Conservation (phyloP, 2,888 invertebrate genomes). For the Drosophila greeni region DNA sequence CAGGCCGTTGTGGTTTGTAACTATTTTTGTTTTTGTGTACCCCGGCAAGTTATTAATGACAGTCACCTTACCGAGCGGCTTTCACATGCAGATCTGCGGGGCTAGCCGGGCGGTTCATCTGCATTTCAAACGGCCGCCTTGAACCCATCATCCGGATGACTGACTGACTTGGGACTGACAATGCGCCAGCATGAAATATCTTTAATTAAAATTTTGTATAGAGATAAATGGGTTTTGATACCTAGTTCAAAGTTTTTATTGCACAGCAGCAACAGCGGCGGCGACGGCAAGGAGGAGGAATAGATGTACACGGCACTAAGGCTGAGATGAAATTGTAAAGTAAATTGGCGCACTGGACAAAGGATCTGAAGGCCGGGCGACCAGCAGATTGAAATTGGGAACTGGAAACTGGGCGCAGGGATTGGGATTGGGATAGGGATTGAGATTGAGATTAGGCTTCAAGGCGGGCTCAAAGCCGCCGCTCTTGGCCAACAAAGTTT, state of each 20-base stretch:
- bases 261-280: slow-evolving; percentile 32
- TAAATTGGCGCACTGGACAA: slow-evolving; percentile 64
- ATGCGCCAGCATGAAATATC: slow-evolving; percentile 67
- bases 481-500: slow-evolving; percentile 56
- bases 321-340: slow-evolving; percentile 47
- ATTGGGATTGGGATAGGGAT: slow-evolving; percentile 32
- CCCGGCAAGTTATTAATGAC: slow-evolving; percentile 63
- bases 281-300: slow-evolving; percentile 12
- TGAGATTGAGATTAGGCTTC: slow-evolving; percentile 38
- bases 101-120: slow-evolving; percentile 46
- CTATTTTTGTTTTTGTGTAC: slow-evolving; percentile 26
- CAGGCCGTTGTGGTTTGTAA: slow-evolving; percentile 6
- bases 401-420: neutral
- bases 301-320: slow-evolving; percentile 4
- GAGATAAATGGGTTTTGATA: slow-evolving; percentile 72
- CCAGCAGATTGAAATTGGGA: slow-evolving; percentile 62
- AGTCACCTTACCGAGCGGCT: slow-evolving; percentile 51
- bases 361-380: slow-evolving; percentile 35
- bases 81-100: slow-evolving; percentile 58
- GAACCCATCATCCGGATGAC: slow-evolving; percentile 40
- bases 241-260: slow-evolving; percentile 69
- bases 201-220: slow-evolving; percentile 72
- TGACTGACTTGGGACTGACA: slow-evolving; percentile 46
- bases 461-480: slow-evolving; percentile 40
- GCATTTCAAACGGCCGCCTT: slow-evolving; percentile 57